Percentiles rank a stretch among this genome's conserved stretches.
phyloP scores from a whole-genome alignment of 2,888 invertebrate species.

The Platycnemis pennipes region DNA sequence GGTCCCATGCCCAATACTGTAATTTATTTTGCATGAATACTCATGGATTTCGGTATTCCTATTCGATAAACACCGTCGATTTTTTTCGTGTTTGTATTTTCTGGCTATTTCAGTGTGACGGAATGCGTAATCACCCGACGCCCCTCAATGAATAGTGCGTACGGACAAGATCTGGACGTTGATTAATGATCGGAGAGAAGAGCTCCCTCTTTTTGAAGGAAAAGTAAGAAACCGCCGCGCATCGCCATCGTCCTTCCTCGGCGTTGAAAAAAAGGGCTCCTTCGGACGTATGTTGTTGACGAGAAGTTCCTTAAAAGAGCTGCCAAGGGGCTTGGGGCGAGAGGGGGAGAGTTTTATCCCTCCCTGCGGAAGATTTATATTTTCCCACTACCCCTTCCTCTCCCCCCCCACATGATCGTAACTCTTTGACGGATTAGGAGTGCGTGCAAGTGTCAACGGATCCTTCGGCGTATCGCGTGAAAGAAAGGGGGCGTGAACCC shows the following conservation, averaged over 20 bases:
- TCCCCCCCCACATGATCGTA: not conserved
- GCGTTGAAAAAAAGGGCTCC: not conserved
- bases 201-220: not conserved
- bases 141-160: not conserved
- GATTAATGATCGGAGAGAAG: not conserved
- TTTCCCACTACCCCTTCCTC: not conserved
- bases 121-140: not conserved
- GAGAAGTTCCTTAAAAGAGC: not conserved
- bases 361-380: not conserved
- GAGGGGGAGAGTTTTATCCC: too few species aligned
- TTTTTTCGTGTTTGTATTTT: too few species aligned
- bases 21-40: too few species aligned
- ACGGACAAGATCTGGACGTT: not conserved
- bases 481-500: not conserved
- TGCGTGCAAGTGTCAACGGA: not conserved
- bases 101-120: not conserved
- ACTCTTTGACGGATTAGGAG: conserved; percentile 29
- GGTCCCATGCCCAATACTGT: too few species aligned
- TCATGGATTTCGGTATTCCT: too few species aligned
- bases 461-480: not conserved
- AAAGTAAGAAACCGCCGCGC: not conserved
- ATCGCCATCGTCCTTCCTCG: not conserved
- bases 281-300: not conserved
- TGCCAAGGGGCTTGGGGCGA: not conserved
- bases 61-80: too few species aligned